Base-by-base conservation (phyloP, 2,797 vertebrate species). In the Lerista edwardsae region DNA sequence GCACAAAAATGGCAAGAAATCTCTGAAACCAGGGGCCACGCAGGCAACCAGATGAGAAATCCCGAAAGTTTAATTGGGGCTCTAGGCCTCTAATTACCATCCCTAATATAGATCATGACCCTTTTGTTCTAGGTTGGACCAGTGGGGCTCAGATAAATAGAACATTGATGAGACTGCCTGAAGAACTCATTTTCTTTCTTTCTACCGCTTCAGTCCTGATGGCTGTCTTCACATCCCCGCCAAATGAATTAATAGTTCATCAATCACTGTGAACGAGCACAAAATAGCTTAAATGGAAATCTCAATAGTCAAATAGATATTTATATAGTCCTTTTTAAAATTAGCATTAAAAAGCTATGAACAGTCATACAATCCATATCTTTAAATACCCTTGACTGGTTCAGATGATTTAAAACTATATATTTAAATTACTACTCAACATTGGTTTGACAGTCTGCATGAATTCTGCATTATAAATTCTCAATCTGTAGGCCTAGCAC, bases 251-350 rank as follows among this genome's bases (percentile, higher is more conserved):
- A 69, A 69, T 19, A 27, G 34, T 76, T 79, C 47, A 57, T 80
- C 29, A 25, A 61, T 62, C 75, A 61, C 29, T 27, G 55, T 12
- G 21, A 41, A 69, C 17, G 14, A 78, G 39, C 27, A 77, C 74
- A 68, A 44, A 61, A 69, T 19, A 41, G 36, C 51, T 84, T 59
- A 17, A 77, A 78, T 78, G 65, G 68, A 84, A 59, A 59, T 83
- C 34, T 68, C 36, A 76, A 59, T 59, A 61, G 29, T 61, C 51
- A 59, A 41, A 75, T 21, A 11, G 47, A 75, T 68, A 51, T 55
- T 29, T 36, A 75, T n/a, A 68, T 55, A 74, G 23, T 64, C 74
- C 39, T 82, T 82, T 82, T 15, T 19, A 47, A 74, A 82, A 31
- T 51, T 74, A 82, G 39, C 72, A 67, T 83, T 41, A 39, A 41